phyloP scores from a whole-genome alignment of 2,797 vertebrate genomes.

The Gadopsis bispinosus region DNA sequence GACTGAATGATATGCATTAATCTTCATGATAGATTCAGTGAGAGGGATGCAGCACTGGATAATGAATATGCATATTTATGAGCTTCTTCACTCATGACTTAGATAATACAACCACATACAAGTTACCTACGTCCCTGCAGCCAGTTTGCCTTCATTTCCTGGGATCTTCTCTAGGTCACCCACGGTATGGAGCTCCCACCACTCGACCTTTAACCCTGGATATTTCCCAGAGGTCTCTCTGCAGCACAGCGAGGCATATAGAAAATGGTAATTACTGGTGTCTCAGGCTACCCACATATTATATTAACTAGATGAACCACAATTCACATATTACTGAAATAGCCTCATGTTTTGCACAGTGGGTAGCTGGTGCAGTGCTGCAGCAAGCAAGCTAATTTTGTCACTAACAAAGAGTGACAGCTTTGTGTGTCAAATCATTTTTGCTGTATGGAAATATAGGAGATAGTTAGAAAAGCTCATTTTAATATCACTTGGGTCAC shows the following conservation, averaged over 20 bases:
- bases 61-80: slow-evolving; percentile 79
- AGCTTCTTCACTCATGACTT: slow-evolving; percentile 68
- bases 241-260: slow-evolving; percentile 58
- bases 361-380: slow-evolving; percentile 55
- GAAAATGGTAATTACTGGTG: slow-evolving; percentile 72
- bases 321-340: slow-evolving; percentile 74
- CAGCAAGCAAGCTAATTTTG: slow-evolving; percentile 23
- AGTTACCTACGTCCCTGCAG: slow-evolving; percentile 54
- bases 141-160: slow-evolving; percentile 59
- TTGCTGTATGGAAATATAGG: neutral
- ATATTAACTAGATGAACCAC: slow-evolving; percentile 72
- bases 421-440: slow-evolving; percentile 11
- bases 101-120: slow-evolving; percentile 73
- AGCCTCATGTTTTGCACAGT: slow-evolving; percentile 37
- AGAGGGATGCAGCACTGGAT: slow-evolving; percentile 67
- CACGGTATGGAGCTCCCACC: slow-evolving; percentile 57
- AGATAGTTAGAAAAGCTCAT: neutral
- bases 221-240: slow-evolving; percentile 74
- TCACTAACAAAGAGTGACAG: neutral
- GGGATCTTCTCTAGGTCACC: slow-evolving; percentile 69
- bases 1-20: slow-evolving; percentile 73
- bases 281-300: slow-evolving; percentile 76
- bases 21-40: slow-evolving; percentile 77
- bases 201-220: slow-evolving; percentile 73
- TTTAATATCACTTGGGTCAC: neutral